phyloP scores from a whole-genome alignment of 2,113 vertebrate species.

The Campylomormyrus numenius region DNA sequence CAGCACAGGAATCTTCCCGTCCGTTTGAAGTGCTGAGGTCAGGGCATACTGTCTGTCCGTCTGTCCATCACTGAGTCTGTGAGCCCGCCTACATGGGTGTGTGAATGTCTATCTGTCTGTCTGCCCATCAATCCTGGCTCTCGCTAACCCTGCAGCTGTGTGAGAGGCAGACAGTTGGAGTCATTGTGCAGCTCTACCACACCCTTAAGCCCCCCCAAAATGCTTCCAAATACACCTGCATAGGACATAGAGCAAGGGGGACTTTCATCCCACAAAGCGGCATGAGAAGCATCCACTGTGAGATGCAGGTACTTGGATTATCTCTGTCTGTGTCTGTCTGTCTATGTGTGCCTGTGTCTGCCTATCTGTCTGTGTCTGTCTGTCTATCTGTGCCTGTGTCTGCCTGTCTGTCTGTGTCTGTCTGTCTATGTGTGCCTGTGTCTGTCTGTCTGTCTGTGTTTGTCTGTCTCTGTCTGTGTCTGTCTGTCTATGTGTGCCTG shows the following conservation, averaged over 20 bases:
- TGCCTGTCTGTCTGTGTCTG: not conserved
- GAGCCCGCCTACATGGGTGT: not conserved
- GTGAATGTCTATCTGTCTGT: not conserved
- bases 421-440: not conserved
- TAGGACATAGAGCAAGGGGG: not conserved
- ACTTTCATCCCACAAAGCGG: not conserved
- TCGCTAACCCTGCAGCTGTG: not conserved
- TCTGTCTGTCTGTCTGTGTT: too few relatives aligned
- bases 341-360: too few relatives aligned
- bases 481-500: not conserved
- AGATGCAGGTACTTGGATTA: too few relatives aligned
- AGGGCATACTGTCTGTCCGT: constrained; percentile 3
- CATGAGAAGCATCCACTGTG: not conserved
- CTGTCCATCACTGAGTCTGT: not conserved
- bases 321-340: not conserved
- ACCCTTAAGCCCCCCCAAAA: not conserved
- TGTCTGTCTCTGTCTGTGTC: not conserved
- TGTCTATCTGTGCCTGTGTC: not conserved
- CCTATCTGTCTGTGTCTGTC: too few relatives aligned
- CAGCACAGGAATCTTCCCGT: constrained; percentile 4
- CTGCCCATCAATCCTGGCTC: not conserved
- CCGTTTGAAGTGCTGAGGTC: constrained; percentile 2
- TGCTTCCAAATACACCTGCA: not conserved
- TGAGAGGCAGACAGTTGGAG: constrained; percentile 10
- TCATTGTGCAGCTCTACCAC: constrained; percentile 2